Conservation (phyloP, 1,140 invertebrate genomes). For the Dendroctonus valens region DNA sequence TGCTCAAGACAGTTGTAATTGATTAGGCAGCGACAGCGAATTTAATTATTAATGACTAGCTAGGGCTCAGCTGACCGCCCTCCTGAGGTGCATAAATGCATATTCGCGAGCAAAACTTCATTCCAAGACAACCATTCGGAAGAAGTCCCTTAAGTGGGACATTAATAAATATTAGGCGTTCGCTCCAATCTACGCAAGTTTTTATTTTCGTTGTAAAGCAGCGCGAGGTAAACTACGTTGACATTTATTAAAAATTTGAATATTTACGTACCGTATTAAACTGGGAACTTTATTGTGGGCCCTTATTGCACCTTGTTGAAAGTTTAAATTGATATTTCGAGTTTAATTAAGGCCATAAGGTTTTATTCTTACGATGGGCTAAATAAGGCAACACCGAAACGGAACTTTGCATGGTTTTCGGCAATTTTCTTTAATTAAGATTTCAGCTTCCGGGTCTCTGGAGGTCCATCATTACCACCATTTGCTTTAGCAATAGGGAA, state of each 20-base stretch:
- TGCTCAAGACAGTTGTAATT: constrained; percentile 24
- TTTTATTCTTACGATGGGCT: not conserved
- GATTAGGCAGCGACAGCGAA: constrained; percentile 11
- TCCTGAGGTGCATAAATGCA: not conserved
- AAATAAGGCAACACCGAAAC: too few relatives aligned
- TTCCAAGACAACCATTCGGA: too few relatives aligned
- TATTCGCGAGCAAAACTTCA: too few relatives aligned
- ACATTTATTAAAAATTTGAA: constrained; percentile 24
- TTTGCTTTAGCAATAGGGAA: too few relatives aligned
- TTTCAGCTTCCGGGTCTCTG: too few relatives aligned
- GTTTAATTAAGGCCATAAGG: constrained; percentile 9
- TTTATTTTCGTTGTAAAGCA: not conserved
- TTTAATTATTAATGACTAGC: constrained; percentile 8
- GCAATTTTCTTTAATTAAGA: too few relatives aligned
- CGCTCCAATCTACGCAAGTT: not conserved
- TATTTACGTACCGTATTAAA: constrained; percentile 18
- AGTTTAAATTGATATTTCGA: constrained; percentile 16
- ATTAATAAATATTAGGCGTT: not conserved
- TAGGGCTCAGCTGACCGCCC: not conserved
- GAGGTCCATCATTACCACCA: too few relatives aligned
- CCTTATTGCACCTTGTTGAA: constrained; percentile 5
- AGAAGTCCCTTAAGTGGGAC: not conserved
- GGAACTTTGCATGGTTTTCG: too few relatives aligned
- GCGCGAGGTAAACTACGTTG: constrained; percentile 12
- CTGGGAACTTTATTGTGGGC: constrained; percentile 10